Evolutionary conservation across 2,113 vertebrate species (phyloP).

Genomic region (Brienomyrus longianalis): DNA sequence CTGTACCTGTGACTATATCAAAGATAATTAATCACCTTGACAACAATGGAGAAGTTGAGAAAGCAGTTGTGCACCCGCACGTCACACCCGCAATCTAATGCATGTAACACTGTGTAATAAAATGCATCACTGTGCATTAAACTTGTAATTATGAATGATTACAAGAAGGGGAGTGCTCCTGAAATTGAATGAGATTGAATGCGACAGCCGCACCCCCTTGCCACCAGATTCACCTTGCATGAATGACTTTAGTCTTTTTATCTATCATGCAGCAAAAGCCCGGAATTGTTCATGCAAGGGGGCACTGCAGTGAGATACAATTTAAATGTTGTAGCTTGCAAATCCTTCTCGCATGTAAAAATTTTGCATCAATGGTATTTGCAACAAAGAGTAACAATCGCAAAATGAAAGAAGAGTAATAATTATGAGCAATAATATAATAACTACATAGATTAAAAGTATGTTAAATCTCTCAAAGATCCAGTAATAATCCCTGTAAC

Average conservation of each 20-base stretch:
- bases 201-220: background rate
- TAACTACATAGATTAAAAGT: background rate
- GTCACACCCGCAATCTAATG: background rate
- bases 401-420: background rate
- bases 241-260: constrained; percentile 11
- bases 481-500: background rate
- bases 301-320: background rate
- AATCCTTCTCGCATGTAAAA: background rate
- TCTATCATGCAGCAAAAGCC: background rate
- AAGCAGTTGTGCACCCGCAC: background rate
- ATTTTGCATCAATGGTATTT: background rate
- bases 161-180: background rate
- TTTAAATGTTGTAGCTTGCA: background rate
- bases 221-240: constrained; percentile 1
- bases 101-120: background rate
- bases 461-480: background rate
- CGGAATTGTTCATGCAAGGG: background rate
- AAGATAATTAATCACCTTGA: background rate
- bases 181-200: constrained; percentile 3
- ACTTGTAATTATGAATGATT: constrained; percentile 12
- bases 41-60: background rate
- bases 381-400: background rate
- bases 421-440: background rate
- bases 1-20: background rate
- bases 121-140: constrained; percentile 6